Conservation (phyloP, 2,888 invertebrate species). For the Melangyna quadrimaculata region DNA sequence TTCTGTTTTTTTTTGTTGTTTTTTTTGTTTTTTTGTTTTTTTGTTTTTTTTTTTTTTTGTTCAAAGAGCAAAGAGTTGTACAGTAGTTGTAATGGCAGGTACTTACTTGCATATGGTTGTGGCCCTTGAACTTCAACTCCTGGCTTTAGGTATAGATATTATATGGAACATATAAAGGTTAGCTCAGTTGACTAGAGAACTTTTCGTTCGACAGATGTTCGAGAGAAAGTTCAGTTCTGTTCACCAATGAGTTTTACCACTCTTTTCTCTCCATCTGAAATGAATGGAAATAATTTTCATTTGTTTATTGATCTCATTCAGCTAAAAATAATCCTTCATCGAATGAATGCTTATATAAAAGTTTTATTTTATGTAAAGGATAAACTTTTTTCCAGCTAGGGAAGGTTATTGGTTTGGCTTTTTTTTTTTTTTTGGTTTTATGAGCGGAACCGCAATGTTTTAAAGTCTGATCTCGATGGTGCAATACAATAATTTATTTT, state of each 20-base stretch:
- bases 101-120: conserved; percentile 48
- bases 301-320: conserved; percentile 64
- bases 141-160: background rate
- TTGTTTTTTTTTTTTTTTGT: background rate
- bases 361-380: conserved; percentile 35
- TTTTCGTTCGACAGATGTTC: conserved; percentile 63
- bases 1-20: background rate
- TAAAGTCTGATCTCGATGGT: conserved; percentile 11
- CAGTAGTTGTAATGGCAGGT: conserved; percentile 3
- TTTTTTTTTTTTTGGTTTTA: background rate
- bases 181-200: conserved; percentile 41
- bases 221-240: conserved; percentile 54
- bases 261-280: background rate
- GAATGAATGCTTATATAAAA: conserved; percentile 27
- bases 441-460: conserved; percentile 6
- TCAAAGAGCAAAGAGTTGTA: background rate
- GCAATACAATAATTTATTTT: conserved; percentile 26
- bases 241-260: conserved; percentile 41
- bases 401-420: background rate
- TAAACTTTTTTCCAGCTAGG: conserved; percentile 1
- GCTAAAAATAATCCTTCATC: conserved; percentile 35
- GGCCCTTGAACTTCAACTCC: conserved; percentile 60
- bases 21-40: no score
- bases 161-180: background rate
- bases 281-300: conserved; percentile 53